A percentile compares a stretch with the other conserved stretches of the same genome.
phyloP scores from a whole-genome alignment of 2,797 vertebrate genomes.

The Channallabes apus region DNA sequence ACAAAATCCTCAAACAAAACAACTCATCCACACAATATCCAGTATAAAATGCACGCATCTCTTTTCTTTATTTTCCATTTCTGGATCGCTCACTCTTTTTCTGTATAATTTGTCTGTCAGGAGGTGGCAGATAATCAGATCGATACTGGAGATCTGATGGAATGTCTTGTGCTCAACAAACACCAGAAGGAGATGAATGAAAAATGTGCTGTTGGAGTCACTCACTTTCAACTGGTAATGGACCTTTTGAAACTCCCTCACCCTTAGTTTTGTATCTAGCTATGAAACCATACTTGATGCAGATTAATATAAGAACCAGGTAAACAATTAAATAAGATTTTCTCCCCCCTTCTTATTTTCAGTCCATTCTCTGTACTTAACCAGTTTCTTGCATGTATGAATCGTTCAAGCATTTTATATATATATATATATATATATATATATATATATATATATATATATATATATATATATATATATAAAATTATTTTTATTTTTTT shows the following conservation, averaged over 20 bases:
- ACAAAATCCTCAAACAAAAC: neutral
- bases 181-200: constrained; percentile 98
- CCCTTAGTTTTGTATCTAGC: neutral
- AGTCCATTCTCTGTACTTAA: too few relatives aligned
- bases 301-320: neutral
- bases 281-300: neutral
- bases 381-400: too few relatives aligned
- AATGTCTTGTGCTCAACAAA: constrained; percentile 94
- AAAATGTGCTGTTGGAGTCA: constrained; percentile 91
- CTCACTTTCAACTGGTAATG: constrained; percentile 95
- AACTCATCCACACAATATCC: neutral
- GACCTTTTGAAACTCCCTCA: neutral
- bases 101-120: constrained; percentile 62
- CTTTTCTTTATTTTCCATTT: neutral
- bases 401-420: too few relatives aligned
- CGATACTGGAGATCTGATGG: constrained; percentile 94
- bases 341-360: rapidly evolving
- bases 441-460: too few relatives aligned
- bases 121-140: constrained; percentile 96
- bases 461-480: too few relatives aligned
- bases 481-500: too few relatives aligned
- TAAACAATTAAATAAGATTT: neutral
- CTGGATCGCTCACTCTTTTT: neutral
- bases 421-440: too few relatives aligned
- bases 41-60: neutral